These are phyloP conservation scores for Lutraria rhynchaena DNA, from an alignment of 1,140 invertebrate species.

Conservation along the genomic window DNA sequence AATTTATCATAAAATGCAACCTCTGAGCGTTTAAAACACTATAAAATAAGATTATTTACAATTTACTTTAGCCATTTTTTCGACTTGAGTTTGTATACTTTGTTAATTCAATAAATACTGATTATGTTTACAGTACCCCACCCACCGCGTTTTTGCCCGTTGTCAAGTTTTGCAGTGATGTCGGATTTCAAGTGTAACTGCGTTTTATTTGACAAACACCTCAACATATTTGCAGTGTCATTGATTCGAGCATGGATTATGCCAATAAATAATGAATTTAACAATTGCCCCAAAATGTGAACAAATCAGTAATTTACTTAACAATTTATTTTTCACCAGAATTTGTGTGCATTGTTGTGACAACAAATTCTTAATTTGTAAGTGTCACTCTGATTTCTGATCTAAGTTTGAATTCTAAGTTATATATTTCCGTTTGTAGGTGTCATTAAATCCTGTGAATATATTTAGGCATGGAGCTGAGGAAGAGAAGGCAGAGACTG, in stretches of 20 bases:
- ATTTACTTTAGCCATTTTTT: background rate
- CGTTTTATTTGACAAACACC: background rate
- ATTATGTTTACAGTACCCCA: background rate
- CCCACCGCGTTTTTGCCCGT: background rate
- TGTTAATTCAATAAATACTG: background rate
- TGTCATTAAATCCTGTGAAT: constrained; percentile 93
- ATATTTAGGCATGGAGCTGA: constrained; percentile 97
- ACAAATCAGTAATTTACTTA: background rate
- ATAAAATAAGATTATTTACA: background rate
- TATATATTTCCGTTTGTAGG: constrained; percentile 65
- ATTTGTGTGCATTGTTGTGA: background rate
- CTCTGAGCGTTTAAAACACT: no score
- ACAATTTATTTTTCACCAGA: background rate
- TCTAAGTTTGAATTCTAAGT: background rate
- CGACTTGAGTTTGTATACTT: background rate
- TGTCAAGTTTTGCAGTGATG: background rate
- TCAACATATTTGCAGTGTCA: background rate
- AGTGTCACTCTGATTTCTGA: background rate
- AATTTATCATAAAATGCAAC: background rate
- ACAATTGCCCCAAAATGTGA: background rate
- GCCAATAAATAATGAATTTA: background rate
- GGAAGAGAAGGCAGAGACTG: constrained; percentile 98
- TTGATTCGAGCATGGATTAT: background rate
- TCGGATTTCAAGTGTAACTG: background rate
- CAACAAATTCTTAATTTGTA: background rate